These are phyloP conservation scores for Prionailurus viverrinus DNA, from an alignment of 2,113 vertebrate species.

Conservation along the genomic window DNA sequence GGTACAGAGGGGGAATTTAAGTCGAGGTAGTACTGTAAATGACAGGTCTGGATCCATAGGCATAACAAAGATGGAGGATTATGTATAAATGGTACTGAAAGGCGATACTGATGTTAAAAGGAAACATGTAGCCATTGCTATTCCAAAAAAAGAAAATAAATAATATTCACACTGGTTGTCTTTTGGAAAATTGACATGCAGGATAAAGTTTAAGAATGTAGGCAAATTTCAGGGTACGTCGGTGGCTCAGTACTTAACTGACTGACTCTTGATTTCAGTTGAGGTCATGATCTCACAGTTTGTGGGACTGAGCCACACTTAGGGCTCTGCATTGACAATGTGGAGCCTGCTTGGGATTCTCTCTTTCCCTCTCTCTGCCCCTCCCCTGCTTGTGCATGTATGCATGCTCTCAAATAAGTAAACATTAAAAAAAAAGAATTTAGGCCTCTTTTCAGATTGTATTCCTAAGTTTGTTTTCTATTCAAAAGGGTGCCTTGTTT, in stretches of 20 bases:
- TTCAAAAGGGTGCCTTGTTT: background rate
- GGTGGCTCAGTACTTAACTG: too few species aligned
- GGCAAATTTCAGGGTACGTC: background rate
- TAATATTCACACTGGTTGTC: background rate
- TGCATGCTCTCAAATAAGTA: too few species aligned
- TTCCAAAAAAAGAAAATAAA: slow-evolving; percentile 1
- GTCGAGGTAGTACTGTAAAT: background rate
- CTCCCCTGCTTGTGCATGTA: too few species aligned
- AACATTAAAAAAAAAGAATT: background rate
- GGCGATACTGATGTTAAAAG: background rate
- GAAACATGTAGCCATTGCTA: background rate
- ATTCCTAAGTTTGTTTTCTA: slow-evolving; percentile 30
- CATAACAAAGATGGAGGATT: background rate
- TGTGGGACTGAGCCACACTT: too few species aligned
- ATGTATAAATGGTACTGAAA: background rate
- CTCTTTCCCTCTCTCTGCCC: too few species aligned
- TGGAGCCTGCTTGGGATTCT: too few species aligned
- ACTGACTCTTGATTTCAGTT: too few species aligned
- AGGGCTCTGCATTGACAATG: too few species aligned
- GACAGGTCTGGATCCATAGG: background rate
- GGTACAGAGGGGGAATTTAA: background rate
- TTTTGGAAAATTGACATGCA: slow-evolving; percentile 20
- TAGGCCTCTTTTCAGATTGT: background rate
- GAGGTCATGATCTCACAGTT: too few species aligned
- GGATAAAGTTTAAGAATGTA: background rate